Evolutionary conservation across 2,888 invertebrate species (phyloP).

Genomic region (Andrena dorsata): DNA sequence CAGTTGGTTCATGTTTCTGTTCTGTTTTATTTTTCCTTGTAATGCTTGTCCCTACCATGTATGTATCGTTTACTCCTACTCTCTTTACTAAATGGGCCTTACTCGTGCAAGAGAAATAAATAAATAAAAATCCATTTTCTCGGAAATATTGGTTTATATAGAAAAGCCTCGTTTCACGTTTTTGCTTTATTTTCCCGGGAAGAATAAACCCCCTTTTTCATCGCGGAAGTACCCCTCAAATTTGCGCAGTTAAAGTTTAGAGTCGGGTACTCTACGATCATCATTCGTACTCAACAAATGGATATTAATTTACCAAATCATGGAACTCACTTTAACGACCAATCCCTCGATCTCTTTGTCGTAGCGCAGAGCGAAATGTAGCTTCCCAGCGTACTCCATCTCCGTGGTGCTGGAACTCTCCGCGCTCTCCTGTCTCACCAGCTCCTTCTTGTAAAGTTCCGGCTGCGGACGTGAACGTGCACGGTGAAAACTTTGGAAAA

Average conservation of each 20-base stretch:
- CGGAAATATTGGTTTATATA: too few species aligned
- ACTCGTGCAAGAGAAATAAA: too few species aligned
- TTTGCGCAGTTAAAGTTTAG: background rate
- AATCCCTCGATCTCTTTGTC: constrained; percentile 93
- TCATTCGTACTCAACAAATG: background rate
- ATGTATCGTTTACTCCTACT: too few species aligned
- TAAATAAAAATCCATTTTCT: too few species aligned
- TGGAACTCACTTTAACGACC: constrained; percentile 89
- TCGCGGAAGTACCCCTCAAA: too few species aligned
- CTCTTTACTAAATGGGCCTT: too few species aligned
- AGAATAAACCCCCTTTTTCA: background rate
- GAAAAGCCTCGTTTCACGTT: too few species aligned
- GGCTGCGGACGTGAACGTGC: constrained; percentile 86
- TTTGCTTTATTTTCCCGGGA: too few species aligned
- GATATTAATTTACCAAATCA: constrained; percentile 19
- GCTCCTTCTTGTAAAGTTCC: constrained; percentile 91
- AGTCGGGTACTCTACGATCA: background rate
- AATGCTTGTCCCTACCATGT: too few species aligned
- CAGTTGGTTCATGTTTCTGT: too few species aligned
- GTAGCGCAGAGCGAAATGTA: constrained; percentile 93
- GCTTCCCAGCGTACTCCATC: constrained; percentile 91
- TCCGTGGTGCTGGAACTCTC: constrained; percentile 89
- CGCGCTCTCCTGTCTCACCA: constrained; percentile 90
- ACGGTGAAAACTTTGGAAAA: constrained; percentile 31
- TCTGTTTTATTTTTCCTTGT: too few species aligned